Evolutionary conservation across 2,888 invertebrate genomes (phyloP).

Genomic region (Dryobota labecula): DNA sequence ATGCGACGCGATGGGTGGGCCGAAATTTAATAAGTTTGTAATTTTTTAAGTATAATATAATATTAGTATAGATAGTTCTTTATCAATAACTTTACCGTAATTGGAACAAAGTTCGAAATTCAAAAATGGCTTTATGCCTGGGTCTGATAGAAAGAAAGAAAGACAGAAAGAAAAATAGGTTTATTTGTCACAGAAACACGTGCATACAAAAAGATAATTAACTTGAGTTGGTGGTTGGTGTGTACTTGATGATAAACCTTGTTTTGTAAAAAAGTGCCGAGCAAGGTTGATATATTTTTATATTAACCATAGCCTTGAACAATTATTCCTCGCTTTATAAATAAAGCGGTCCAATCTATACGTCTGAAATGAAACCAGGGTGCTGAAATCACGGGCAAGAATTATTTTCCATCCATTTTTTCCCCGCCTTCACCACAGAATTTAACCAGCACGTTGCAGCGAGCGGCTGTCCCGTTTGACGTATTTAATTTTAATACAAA

Average conservation of each 20-base stretch:
- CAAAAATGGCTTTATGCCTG: no score
- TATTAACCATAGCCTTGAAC: neutral
- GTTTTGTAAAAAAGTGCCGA: neutral
- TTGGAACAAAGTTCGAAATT: no score
- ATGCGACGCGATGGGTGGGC: no score
- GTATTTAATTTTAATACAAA: conserved; percentile 43
- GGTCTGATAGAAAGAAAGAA: no score
- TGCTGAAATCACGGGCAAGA: neutral
- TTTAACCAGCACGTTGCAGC: conserved; percentile 22
- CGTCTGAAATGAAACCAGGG: neutral
- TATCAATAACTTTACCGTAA: neutral
- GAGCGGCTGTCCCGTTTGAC: conserved; percentile 23
- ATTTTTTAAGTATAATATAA: no score
- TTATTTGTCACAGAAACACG: no score
- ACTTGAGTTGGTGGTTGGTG: no score
- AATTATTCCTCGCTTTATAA: conserved; percentile 2
- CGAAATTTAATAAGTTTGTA: no score
- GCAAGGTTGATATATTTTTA: neutral
- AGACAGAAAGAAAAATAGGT: no score
- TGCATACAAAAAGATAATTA: no score
- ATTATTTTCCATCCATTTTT: conserved; percentile 27
- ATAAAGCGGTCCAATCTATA: neutral
- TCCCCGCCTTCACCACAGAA: conserved; percentile 12
- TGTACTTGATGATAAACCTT: neutral
- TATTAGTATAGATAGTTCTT: no score